Conservation (phyloP, 2,888 invertebrate species). For the Geophilus truncorum region DNA sequence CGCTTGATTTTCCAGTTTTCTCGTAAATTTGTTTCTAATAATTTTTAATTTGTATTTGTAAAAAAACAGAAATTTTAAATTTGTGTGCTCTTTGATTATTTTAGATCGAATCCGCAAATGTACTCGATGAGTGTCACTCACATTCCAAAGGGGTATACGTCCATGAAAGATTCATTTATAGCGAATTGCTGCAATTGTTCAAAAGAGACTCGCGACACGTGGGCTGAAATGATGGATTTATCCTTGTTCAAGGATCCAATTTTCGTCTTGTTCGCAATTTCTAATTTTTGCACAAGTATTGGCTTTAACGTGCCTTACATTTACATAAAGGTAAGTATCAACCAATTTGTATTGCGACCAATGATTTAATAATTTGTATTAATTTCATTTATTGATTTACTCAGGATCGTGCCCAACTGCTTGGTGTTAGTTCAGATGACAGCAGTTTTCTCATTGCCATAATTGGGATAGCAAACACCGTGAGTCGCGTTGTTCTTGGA, state of each 20-base stretch:
- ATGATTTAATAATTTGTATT: background rate
- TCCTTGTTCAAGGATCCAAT: conserved; percentile 75
- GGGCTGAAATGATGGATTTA: conserved; percentile 78
- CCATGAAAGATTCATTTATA: conserved; percentile 31
- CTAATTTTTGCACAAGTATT: conserved; percentile 92
- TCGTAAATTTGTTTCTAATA: background rate
- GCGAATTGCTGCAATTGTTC: conserved; percentile 57
- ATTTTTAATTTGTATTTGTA: background rate
- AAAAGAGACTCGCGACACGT: conserved; percentile 63
- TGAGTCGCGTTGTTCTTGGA: conserved; percentile 83
- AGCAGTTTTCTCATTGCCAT: conserved; percentile 69
- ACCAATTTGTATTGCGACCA: no score
- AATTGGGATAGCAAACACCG: conserved; percentile 80
- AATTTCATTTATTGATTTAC: conserved; percentile 37
- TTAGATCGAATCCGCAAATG: conserved; percentile 5
- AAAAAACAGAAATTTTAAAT: background rate
- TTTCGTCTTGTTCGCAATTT: conserved; percentile 82
- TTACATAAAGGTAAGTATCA: conserved; percentile 64
- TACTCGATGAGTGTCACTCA: conserved; percentile 47
- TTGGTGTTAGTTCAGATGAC: conserved; percentile 56
- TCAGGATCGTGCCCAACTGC: conserved; percentile 61
- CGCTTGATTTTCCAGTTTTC: background rate
- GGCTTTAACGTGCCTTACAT: conserved; percentile 93
- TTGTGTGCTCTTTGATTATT: background rate
- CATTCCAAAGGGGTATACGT: conserved; percentile 41